Percentiles rank a stretch among this genome's conserved stretches.
Evolutionary conservation across 2,888 invertebrate genomes (phyloP).

Genomic region (Callyntrura sp.): DNA sequence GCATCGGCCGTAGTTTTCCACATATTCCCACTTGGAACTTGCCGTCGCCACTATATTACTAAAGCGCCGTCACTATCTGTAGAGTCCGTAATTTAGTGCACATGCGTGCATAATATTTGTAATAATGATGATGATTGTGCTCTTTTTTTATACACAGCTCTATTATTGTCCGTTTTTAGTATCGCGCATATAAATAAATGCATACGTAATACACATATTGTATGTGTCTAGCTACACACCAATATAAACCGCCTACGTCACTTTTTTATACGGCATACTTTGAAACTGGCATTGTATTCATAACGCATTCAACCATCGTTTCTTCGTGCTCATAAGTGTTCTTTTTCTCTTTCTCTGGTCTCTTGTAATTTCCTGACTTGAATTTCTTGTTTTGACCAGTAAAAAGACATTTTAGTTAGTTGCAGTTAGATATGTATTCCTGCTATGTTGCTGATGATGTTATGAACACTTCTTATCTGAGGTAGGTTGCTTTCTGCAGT

Average conservation of each 20-base stretch:
- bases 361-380: conserved; percentile 45
- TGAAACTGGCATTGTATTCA: not conserved
- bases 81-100: not conserved
- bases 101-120: not conserved
- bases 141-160: not conserved
- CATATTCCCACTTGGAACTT: not conserved
- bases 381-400: conserved; percentile 47
- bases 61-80: no score
- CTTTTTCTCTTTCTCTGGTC: not conserved
- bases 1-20: not conserved
- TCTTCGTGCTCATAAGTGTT: no score
- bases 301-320: no score
- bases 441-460: not conserved
- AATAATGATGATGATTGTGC: not conserved
- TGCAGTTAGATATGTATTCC: not conserved
- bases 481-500: not conserved
- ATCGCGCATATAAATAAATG: no score
- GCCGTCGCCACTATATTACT: not conserved
- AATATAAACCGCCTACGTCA: not conserved
- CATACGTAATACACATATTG: no score
- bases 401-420: not conserved
- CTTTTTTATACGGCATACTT: not conserved
- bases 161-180: not conserved
- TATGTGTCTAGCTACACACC: no score
- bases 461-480: not conserved